Conservation (phyloP, 53 echinoderm and acorn worm genomes). For the Echinarachnius parma region DNA sequence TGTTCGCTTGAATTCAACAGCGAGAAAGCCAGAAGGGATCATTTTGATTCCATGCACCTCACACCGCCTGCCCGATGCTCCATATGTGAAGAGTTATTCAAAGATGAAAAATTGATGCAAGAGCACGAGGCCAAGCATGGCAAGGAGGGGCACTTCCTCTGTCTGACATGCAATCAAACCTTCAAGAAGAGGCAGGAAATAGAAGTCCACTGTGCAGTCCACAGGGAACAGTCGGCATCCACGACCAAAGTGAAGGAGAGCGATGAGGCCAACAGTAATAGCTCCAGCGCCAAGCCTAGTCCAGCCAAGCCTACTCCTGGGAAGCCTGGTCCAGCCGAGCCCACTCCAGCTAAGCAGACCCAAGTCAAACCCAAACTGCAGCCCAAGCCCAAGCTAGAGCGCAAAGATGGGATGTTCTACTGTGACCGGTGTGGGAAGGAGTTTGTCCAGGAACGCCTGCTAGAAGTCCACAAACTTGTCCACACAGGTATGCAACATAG, state of each 20-base stretch:
- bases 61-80: constrained; percentile 19
- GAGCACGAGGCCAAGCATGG: constrained; percentile 15
- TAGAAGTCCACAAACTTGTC: constrained; percentile 1
- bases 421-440: constrained; percentile 30
- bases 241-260: not conserved
- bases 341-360: constrained; percentile 1
- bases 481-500: constrained; percentile 35
- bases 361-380: constrained; percentile 7
- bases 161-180: constrained; percentile 38
- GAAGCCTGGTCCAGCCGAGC: not conserved
- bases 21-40: constrained; percentile 10
- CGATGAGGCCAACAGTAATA: not conserved
- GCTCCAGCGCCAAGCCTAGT: not conserved
- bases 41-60: constrained; percentile 20
- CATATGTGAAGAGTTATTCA: constrained; percentile 24
- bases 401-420: constrained; percentile 1
- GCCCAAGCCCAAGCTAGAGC: no score
- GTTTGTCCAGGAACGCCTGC: constrained; percentile 22
- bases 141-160: constrained; percentile 26
- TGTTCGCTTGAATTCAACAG: constrained; percentile 7
- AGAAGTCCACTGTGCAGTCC: not conserved
- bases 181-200: no score
- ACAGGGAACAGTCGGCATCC: not conserved
- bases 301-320: no score
- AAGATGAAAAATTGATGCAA: constrained; percentile 21